Evolutionary conservation across 2,888 invertebrate species (phyloP), one percentile per base, ranked within the genome.

Genomic region (Caenorhabditis sp.): DNA sequence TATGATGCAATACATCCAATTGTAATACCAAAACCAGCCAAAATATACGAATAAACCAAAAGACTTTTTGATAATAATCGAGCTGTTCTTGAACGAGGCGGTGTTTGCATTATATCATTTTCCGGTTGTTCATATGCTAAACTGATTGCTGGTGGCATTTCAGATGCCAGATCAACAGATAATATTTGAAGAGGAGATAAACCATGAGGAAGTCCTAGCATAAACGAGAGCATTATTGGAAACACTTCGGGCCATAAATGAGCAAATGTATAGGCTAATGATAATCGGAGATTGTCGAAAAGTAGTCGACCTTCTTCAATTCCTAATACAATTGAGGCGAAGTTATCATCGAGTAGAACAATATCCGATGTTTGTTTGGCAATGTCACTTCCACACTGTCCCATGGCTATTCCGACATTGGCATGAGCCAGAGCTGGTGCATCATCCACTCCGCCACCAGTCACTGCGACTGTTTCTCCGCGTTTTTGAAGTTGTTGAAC

Each of bases 391-490:
- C 83, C 82, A 55, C 54, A 62, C 26, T 73, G 73, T 27, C 86
- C 86, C 85, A 86, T 86, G 3, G 86, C 86, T 31, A 86, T 86
- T 58, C 86, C 86, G 12, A 86, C 81, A 67, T 86, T 86, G 1
- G 86, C 86, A 51, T 83, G 83, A 19, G 86, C 85, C 23, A 86
- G 68, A 0, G 84, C 86, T 5, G 86, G 84, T 2, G 86, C 84
- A 66, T 86, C 86, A 66, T 86, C 85, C 10, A 84, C 86, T 8
- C 86, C 86, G 17, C 85, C 85, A 0, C 86, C 86, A 0, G 85
- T 85, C 1, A 85, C 83, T 4, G 83, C 85, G 1, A 86, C 85
- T 17, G 83, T 85, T 65, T 86, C 86, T 23, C 83, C 84, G 3
- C 86, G 67, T 27, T 78, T 70, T 57, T 86, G 86, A n/a, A 86